phyloP scores from a whole-genome alignment of 2,888 invertebrate genomes.

The Dynastes tityus region DNA sequence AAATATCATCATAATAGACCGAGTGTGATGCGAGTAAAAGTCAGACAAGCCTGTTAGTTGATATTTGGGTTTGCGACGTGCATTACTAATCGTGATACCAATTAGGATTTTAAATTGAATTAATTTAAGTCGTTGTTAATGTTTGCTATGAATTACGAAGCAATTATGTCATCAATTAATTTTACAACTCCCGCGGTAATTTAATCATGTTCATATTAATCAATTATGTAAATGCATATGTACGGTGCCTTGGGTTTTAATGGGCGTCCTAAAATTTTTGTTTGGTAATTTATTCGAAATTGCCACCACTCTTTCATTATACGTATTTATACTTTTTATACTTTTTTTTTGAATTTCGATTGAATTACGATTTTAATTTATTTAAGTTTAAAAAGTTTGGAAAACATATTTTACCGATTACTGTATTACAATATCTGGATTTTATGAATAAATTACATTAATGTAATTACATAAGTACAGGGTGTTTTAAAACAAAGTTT shows the following conservation, averaged over 20 bases:
- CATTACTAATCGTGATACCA: not conserved
- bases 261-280: not conserved
- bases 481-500: too few species aligned
- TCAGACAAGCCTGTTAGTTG: not conserved
- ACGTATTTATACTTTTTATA: too few species aligned
- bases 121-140: conserved; percentile 23
- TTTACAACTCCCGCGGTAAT: conserved; percentile 5
- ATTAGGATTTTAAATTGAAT: conserved; percentile 28
- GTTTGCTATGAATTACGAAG: conserved; percentile 6
- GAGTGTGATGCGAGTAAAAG: not conserved
- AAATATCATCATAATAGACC: not conserved
- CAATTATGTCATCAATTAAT: conserved; percentile 32
- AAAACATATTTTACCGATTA: too few species aligned
- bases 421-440: too few species aligned
- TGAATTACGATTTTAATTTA: too few species aligned
- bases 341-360: too few species aligned
- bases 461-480: too few species aligned
- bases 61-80: not conserved
- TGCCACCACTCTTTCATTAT: too few species aligned
- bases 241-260: not conserved
- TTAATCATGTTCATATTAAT: conserved; percentile 10
- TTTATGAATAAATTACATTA: too few species aligned
- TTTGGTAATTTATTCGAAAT: too few species aligned
- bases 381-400: not conserved
- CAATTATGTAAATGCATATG: not conserved